Conservation (phyloP, 2,113 vertebrate genomes). For the Coregonus clupeaformis region DNA sequence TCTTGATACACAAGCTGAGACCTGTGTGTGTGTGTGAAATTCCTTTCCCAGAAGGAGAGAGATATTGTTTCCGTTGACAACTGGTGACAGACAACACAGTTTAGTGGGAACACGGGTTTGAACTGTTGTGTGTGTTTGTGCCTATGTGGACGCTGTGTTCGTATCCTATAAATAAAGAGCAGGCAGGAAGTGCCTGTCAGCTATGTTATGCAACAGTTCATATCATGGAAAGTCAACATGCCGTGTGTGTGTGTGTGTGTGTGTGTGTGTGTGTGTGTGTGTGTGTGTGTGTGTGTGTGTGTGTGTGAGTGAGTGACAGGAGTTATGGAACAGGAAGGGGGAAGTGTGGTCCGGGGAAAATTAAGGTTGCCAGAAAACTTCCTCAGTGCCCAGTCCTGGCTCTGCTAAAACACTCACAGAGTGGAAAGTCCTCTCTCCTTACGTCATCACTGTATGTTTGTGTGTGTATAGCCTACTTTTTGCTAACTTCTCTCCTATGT, state of each 20-base stretch:
- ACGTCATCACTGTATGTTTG: not conserved
- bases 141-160: constrained; percentile 5
- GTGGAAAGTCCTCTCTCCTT: not conserved
- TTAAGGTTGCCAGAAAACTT: constrained; percentile 31
- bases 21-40: constrained; percentile 12
- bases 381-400: constrained; percentile 7
- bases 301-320: constrained; percentile 5
- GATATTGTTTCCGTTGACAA: constrained; percentile 16
- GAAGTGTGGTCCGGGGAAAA: constrained; percentile 17
- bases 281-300: too few relatives aligned
- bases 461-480: constrained; percentile 7
- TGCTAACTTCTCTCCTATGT: constrained; percentile 24
- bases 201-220: constrained; percentile 40
- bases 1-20: constrained; percentile 25
- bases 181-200: constrained; percentile 31
- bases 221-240: constrained; percentile 40
- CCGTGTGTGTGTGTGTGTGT: constrained; percentile 2
- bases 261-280: too few relatives aligned
- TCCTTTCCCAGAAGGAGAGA: constrained; percentile 31
- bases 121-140: constrained; percentile 11
- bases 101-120: not conserved
- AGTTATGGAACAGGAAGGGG: constrained; percentile 1
- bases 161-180: constrained; percentile 33
- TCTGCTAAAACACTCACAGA: not conserved
- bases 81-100: not conserved